Evolutionary conservation across 2,797 vertebrate species (phyloP).

Genomic region (Prionace glauca): DNA sequence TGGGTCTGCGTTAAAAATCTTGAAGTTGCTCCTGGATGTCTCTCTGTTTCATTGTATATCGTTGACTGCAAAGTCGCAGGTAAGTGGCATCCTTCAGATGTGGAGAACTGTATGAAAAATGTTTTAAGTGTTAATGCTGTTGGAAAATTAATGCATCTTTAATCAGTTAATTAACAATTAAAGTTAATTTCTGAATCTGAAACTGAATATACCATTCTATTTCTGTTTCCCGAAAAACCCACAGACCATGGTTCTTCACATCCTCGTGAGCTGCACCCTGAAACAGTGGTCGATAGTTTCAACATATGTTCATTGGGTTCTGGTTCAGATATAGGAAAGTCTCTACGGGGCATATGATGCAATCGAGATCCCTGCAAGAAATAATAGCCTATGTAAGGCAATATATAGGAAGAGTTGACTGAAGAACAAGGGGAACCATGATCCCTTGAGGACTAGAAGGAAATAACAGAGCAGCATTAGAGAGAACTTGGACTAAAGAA

Average conservation of each 20-base stretch:
- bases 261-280: conserved; percentile 61
- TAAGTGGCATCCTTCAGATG: conserved; percentile 12
- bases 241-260: conserved; percentile 65
- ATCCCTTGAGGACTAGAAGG: neutral
- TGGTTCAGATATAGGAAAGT: neutral
- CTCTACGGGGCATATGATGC: neutral
- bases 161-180: neutral
- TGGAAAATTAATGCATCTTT: neutral
- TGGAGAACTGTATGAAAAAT: neutral
- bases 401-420: neutral
- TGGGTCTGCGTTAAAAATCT: conserved; percentile 68
- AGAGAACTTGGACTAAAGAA: neutral
- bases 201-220: conserved; percentile 64
- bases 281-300: conserved; percentile 53
- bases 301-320: neutral
- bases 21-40: conserved; percentile 69
- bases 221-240: conserved; percentile 65
- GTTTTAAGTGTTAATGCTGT: too few species aligned
- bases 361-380: neutral
- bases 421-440: neutral
- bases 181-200: neutral
- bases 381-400: neutral
- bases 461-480: neutral
- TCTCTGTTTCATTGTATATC: conserved; percentile 73
- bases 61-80: conserved; percentile 56